Evolutionary conservation across 2,888 invertebrate genomes (phyloP).

Genomic region (Lamellibrachia satsuma): DNA sequence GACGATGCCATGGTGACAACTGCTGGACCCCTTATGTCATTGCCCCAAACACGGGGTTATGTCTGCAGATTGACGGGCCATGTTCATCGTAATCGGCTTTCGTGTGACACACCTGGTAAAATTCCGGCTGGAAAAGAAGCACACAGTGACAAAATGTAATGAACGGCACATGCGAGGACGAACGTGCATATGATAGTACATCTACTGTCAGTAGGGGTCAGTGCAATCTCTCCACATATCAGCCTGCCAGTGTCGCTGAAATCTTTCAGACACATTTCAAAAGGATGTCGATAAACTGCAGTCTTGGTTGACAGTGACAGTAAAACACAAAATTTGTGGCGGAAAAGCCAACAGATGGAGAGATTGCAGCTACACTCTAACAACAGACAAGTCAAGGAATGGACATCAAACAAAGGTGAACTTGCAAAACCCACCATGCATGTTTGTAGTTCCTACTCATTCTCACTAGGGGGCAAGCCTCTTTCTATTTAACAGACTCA

Average conservation of each 20-base stretch:
- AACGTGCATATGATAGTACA: neutral
- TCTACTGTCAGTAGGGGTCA: neutral
- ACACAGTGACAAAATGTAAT: conserved; percentile 18
- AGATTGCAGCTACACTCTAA: neutral
- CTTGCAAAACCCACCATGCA: neutral
- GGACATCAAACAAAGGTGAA: neutral
- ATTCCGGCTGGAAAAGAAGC: conserved; percentile 81
- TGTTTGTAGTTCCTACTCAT: neutral
- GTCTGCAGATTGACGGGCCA: conserved; percentile 98
- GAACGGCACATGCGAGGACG: neutral
- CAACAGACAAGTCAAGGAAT: neutral
- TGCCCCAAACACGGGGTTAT: conserved; percentile 95
- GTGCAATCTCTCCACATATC: neutral
- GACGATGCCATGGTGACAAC: conserved; percentile 20
- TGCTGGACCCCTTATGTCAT: conserved; percentile 39
- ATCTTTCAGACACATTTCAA: neutral
- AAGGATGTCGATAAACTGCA: neutral
- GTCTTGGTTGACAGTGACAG: neutral
- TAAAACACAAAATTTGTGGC: neutral
- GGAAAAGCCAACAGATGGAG: neutral
- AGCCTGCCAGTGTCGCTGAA: neutral
- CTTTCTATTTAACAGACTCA: neutral
- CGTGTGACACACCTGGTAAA: conserved; percentile 98
- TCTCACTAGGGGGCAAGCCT: neutral
- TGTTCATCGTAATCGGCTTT: conserved; percentile 99